Base-by-base conservation (phyloP, 2,888 invertebrate genomes). In the Luffia ferchaultella region DNA sequence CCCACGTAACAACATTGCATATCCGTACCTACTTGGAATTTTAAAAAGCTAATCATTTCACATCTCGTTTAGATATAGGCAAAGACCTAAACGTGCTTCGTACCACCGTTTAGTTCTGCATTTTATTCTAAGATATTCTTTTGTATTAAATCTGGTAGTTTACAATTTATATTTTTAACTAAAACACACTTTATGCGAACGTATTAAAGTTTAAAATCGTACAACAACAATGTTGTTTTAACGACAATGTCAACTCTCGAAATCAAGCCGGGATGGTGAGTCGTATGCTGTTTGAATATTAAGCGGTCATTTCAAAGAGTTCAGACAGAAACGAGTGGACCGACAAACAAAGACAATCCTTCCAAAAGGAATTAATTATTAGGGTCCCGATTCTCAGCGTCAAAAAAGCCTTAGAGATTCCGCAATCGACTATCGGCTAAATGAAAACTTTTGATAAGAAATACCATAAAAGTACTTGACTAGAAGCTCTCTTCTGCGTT, bases 241-340 rank as follows among this genome's bases (percentile, higher is more conserved):
- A 7, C 3, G 12, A 30, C 30, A 30, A 30, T 30, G 30, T 30
- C 30, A 30, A 30, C 30, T 30, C 30, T 30, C 30, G 30, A 30
- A 30, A 12, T 7, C 30, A 12, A 30, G 30, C 3, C 68, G 76
- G 79, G 78, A 77, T 80, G 80, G 79, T 79, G 76, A 77, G 76
- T 72, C 72, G 71, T 69, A 68, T 73, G 76, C 73, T 68, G 67
- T 70, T 70, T 76, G 82, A 83, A 83, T 83, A 75, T 73, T 76
- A 80, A 82, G 62, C 68, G 69, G 56, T 57, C 59, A 60, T 68
- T 73, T 70, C 70, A 63, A 30, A 30, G 30, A 30, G 30, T 30
- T 30, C 30, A 30, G 30, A 30, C 30, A 30, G 30, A 30, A 30
- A 30, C 30, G 30, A 71, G 71, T 70, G 68, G 72, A 63, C 62